Evolutionary conservation across 2,888 invertebrate genomes (phyloP).

Genomic region (Oxytorus armatus): DNA sequence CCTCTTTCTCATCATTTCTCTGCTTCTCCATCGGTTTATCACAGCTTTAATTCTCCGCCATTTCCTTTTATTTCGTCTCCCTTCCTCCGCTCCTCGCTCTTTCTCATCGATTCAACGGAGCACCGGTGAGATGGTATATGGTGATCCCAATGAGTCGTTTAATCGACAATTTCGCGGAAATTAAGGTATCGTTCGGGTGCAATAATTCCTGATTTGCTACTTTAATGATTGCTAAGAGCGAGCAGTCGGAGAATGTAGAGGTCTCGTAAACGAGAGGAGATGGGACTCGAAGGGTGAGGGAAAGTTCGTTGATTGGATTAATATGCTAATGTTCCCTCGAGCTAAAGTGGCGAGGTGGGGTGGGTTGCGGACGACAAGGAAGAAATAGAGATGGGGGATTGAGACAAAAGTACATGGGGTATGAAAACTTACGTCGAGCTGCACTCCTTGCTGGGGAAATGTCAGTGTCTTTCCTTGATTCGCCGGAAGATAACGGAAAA

Average conservation of each 20-base stretch:
- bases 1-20: conserved; percentile 20
- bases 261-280: conserved; percentile 33
- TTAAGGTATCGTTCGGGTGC: conserved; percentile 64
- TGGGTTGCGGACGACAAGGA: not conserved
- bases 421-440: conserved; percentile 77
- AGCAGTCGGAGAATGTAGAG: not conserved
- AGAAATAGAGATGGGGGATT: conserved; percentile 20
- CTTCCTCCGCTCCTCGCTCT: conserved; percentile 1
- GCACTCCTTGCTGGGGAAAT: conserved; percentile 75
- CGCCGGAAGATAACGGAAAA: conserved; percentile 78
- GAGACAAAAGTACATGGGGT: conserved; percentile 31
- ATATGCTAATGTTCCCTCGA: conserved; percentile 61
- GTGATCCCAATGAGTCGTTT: conserved; percentile 56
- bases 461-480: conserved; percentile 72
- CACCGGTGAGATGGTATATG: conserved; percentile 31
- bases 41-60: not conserved
- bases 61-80: conserved; percentile 12
- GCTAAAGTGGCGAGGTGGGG: conserved; percentile 10
- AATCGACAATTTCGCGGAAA: conserved; percentile 61
- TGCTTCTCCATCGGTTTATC: conserved; percentile 10
- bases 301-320: conserved; percentile 66
- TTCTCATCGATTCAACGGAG: not conserved
- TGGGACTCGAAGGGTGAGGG: conserved; percentile 2
- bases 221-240: conserved; percentile 52
- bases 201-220: conserved; percentile 63